Evolutionary conservation across 2,888 invertebrate genomes (phyloP).

Genomic region (Muschampia staudingeri): DNA sequence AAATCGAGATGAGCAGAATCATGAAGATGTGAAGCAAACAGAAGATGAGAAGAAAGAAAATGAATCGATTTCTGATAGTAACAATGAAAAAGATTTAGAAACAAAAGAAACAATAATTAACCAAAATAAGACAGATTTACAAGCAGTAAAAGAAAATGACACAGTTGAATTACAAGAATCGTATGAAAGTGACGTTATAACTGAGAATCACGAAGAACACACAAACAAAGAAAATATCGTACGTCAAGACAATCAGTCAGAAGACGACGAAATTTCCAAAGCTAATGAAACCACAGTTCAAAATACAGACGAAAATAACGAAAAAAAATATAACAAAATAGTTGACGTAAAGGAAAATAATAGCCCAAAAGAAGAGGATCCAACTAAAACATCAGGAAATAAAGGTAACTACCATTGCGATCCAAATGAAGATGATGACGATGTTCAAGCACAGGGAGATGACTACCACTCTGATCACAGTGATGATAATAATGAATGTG

Average conservation of each 20-base stretch:
- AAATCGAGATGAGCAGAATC: conserved; percentile 69
- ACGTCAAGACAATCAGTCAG: conserved; percentile 50
- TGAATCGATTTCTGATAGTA: background rate
- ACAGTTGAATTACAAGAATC: background rate
- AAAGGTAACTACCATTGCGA: conserved; percentile 86
- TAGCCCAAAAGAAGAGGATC: conserved; percentile 28
- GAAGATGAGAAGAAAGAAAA: background rate
- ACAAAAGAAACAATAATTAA: conserved; percentile 46
- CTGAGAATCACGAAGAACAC: conserved; percentile 69
- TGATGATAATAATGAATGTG: conserved; percentile 82
- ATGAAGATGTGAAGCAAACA: background rate
- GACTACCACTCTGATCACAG: conserved; percentile 85
- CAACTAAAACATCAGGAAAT: conserved; percentile 67
- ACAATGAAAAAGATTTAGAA: background rate
- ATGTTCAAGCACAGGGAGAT: conserved; percentile 88
- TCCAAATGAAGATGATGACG: conserved; percentile 90
- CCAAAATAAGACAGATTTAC: conserved; percentile 57
- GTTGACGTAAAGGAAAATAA: background rate
- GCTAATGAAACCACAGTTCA: conserved; percentile 44
- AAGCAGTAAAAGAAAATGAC: background rate
- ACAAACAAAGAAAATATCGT: conserved; percentile 66
- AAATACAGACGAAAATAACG: conserved; percentile 31
- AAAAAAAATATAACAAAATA: conserved; percentile 10
- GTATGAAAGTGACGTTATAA: background rate
- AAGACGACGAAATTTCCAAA: conserved; percentile 52